Base-by-base conservation (phyloP, 2,888 invertebrate genomes). In the Galeruca laticollis region DNA sequence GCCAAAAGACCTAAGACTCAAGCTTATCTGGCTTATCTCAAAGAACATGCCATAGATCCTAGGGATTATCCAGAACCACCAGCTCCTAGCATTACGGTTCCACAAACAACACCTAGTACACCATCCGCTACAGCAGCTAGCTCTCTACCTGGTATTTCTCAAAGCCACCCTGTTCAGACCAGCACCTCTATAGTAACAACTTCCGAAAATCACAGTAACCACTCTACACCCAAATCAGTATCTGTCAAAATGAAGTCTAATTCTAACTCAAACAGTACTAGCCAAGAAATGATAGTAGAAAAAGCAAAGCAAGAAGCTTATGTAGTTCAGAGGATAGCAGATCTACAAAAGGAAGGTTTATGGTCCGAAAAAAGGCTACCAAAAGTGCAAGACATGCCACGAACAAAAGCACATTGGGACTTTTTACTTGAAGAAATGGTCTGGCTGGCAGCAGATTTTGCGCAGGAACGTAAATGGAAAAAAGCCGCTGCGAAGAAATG, bases 341-440 rank as follows among this genome's bases (percentile, higher is more conserved):
- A 97, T 86, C 87, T 99, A 79, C 94, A 98, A 83, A 93, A 95
- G 82, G 95, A 97, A 83, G 99, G 98, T 40, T 88, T 98, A 82
- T 99, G 98, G 99, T 92, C 97, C 63, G 95, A 96, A 85, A 92
- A 93, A 79, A 89, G 97, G 68, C 88, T 98, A 84, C 97, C 97
- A 64, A 97, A 97, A 87, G 91, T 96, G 75, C 92, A 95, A 83
- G 75, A 75, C 13, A 73, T 75, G 73, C 90, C 93, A 71, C 89
- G 98, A 74, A 89, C 91, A 63, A 99, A 98, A 87, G 93, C 96
- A 33, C 99, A 99, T 86, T 99, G 99, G 98, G 99, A 99, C 86
- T 99, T 97, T 86, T 87, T 99, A 74, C 87, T 99, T 51, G 99
- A 99, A 86, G 99, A 99, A 87, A 98, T 98, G 97, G 94, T 94